Evolutionary conservation across 2,113 vertebrate genomes (phyloP), one percentile per base, ranked within the genome.

Genomic region (Colaptes auratus): DNA sequence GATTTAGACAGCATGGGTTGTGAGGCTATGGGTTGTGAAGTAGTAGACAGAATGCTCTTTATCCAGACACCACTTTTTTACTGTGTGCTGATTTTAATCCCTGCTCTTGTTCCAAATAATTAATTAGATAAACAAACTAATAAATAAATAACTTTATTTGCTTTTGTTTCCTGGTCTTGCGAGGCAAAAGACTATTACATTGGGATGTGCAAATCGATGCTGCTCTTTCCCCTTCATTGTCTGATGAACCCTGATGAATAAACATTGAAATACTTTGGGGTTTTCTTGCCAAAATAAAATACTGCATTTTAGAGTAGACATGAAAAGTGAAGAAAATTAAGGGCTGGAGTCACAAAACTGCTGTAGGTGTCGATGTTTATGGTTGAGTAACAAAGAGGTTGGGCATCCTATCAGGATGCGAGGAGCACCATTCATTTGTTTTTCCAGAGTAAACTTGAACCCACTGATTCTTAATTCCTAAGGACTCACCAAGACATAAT

Each of bases 201-300:
- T 39, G 25, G 16, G 16, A 53, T 2, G 36, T 25, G 58, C 0
- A 58, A 39, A 66, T 20, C 58, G 70, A 1, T 65, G 23, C 20
- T 81, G 7, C 1, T 3, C 4, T 11, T 20, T 2, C 0, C 12
- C 4, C 9, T 73, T 61, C 31, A 56, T 4, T 58, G 15, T 7
- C 25, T 72, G 16, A 73, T 31, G 21, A 85, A 63, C 1, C 2
- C 5, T 50, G 71, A 60, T 16, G 70, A 64, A 39, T 27, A 89
- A 70, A 75, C 70, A 28, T 16, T 44, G 10, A 64, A 60, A 76
- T 70, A 4, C 64, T 84, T 48, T 13, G 9, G 1, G 13, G 8
- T 13, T 31, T 1, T 0, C 25, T 80, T 85, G 20, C 16, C 39
- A 88, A 85, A 79, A 44, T n/a, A 23, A 78, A 86, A 73, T 27